These are phyloP conservation scores for Pseudachorutes palmiensis DNA, from an alignment of 1,140 invertebrate species.

Conservation along the genomic window DNA sequence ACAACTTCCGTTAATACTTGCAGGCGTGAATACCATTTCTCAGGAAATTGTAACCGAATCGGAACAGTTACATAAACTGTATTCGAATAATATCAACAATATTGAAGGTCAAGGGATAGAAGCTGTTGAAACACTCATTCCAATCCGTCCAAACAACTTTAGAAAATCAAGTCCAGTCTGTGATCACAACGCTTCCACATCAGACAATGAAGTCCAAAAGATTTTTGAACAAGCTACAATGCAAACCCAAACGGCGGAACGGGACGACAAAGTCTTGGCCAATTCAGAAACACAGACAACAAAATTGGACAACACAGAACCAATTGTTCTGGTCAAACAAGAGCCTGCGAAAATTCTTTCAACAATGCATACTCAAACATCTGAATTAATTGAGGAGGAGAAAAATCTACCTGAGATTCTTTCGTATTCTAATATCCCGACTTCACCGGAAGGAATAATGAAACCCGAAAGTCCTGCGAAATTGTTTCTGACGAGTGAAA, in stretches of 20 bases:
- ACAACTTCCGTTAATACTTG: neutral
- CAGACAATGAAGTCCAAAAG: neutral
- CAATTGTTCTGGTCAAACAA: neutral
- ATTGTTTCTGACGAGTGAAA: neutral
- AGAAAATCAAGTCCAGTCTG: neutral
- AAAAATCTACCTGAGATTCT: too few relatives aligned
- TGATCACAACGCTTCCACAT: neutral
- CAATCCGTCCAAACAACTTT: neutral
- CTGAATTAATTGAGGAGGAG: neutral
- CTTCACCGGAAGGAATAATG: too few relatives aligned
- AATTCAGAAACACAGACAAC: neutral
- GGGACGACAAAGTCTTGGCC: neutral
- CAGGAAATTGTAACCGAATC: too few relatives aligned
- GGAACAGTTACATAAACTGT: too few relatives aligned
- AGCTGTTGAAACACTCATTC: too few relatives aligned
- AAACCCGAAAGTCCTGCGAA: neutral
- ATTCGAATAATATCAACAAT: too few relatives aligned
- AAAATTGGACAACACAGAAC: neutral
- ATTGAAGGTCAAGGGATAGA: too few relatives aligned
- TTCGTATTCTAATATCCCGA: too few relatives aligned
- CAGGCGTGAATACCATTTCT: neutral
- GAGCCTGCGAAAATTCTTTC: neutral
- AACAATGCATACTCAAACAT: neutral
- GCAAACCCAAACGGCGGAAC: slow-evolving; percentile 1
- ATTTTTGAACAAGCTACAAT: slow-evolving; percentile 4